Percentiles rank a stretch among this genome's conserved stretches.
phyloP scores from a whole-genome alignment of 2,888 invertebrate genomes.

The Caenorhabditis macrosperma region DNA sequence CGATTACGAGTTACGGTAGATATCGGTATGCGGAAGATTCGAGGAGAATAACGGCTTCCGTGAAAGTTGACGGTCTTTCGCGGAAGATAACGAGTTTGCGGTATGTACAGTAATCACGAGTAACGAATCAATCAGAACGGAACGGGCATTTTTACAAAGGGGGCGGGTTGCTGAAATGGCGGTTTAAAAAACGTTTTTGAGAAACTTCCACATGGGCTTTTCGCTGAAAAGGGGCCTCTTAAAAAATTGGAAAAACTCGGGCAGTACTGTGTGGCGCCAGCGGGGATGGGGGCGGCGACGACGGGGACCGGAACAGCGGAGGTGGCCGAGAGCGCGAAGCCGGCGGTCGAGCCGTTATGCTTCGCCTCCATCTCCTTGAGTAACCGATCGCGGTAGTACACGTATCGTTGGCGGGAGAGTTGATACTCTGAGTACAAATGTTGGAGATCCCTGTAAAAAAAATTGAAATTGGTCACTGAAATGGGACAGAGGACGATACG shows the following conservation, averaged over 20 bases:
- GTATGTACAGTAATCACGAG: neutral
- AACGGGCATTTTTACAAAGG: neutral
- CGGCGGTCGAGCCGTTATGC: conserved; percentile 49
- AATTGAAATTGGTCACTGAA: conserved; percentile 7
- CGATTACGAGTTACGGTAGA: conserved; percentile 5
- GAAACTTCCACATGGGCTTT: too few species aligned
- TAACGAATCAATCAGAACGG: neutral
- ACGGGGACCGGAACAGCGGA: conserved; percentile 22
- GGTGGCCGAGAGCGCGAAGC: conserved; percentile 45
- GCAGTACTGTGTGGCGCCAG: conserved; percentile 58
- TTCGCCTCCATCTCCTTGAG: conserved; percentile 75
- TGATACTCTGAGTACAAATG: conserved; percentile 78
- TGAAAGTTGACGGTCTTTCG: conserved; percentile 6
- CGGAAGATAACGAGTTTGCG: neutral
- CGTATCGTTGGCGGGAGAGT: conserved; percentile 76
- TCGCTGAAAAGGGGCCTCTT: neutral
- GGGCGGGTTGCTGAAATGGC: too few species aligned
- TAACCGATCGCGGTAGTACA: conserved; percentile 78
- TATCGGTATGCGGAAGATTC: neutral
- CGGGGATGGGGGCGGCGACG: conserved; percentile 33
- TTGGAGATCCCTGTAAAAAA: conserved; percentile 73
- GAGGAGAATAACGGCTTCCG: neutral
- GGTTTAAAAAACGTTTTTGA: too few species aligned
- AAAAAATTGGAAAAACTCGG: conserved; percentile 5
- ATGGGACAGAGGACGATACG: conserved; percentile 18